These are phyloP conservation scores for Gobio gobio DNA, from an alignment of 2,113 vertebrate species.

Conservation along the genomic window DNA sequence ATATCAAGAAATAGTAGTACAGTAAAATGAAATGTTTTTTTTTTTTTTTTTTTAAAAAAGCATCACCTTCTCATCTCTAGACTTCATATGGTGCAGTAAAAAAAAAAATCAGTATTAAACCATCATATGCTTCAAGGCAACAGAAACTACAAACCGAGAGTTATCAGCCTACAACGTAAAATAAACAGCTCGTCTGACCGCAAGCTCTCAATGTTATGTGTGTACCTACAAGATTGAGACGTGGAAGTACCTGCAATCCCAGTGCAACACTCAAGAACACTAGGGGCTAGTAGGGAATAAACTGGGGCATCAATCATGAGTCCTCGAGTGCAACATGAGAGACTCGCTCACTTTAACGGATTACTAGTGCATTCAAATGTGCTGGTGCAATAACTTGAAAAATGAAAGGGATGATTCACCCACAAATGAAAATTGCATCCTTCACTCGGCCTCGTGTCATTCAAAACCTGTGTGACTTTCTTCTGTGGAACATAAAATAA, in stretches of 20 bases:
- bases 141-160: conserved; percentile 18
- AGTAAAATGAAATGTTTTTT: conserved; percentile 58
- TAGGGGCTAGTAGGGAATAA: neutral
- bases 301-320: neutral
- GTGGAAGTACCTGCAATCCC: conserved; percentile 55
- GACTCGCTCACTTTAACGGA: neutral
- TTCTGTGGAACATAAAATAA: neutral
- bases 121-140: conserved; percentile 41
- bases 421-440: neutral
- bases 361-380: conserved; percentile 8
- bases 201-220: neutral
- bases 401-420: neutral
- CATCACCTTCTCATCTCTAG: neutral
- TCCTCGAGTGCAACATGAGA: neutral
- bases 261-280: conserved; percentile 40
- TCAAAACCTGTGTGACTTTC: neutral
- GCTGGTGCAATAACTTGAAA: neutral
- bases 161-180: neutral
- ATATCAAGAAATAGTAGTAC: conserved; percentile 60
- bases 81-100: conserved; percentile 63
- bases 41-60: too few species aligned
- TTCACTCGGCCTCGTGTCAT: neutral
- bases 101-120: conserved; percentile 36
- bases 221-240: conserved; percentile 53
- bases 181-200: neutral